These are phyloP conservation scores for Dinoponera quadriceps DNA, from an alignment of 1,140 invertebrate genomes.

Conservation along the genomic window DNA sequence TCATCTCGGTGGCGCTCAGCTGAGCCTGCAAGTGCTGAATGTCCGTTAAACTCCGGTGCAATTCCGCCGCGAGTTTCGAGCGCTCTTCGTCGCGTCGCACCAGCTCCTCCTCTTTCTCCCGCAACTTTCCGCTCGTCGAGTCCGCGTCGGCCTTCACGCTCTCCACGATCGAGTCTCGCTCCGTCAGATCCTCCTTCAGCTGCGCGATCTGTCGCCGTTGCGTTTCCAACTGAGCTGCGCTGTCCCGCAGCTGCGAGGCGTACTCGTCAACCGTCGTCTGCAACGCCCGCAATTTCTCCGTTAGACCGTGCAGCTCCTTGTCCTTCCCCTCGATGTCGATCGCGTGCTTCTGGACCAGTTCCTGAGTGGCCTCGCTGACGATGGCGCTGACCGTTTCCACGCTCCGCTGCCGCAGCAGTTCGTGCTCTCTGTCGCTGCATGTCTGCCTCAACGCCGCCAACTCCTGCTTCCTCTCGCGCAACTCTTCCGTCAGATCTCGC, in stretches of 20 bases:
- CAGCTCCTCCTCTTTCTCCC: conserved; percentile 44
- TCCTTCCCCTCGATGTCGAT: conserved; percentile 67
- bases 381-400: conserved; percentile 55
- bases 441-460: conserved; percentile 80
- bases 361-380: conserved; percentile 80
- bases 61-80: conserved; percentile 65
- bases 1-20: conserved; percentile 61
- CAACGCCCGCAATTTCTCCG: conserved; percentile 9
- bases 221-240: neutral
- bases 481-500: conserved; percentile 81
- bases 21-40: conserved; percentile 69
- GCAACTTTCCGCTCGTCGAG: conserved; percentile 62
- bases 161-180: conserved; percentile 68
- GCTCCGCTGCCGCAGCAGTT: conserved; percentile 60
- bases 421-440: conserved; percentile 80
- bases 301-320: conserved; percentile 46
- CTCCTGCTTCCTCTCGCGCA: conserved; percentile 84
- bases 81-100: conserved; percentile 65
- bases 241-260: neutral
- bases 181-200: conserved; percentile 66
- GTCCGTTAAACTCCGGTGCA: conserved; percentile 65
- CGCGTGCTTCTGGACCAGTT: conserved; percentile 78
- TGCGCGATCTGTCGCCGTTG: conserved; percentile 48
- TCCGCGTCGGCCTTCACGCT: conserved; percentile 57
- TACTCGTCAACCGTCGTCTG: conserved; percentile 33